Percentiles rank a stretch among this genome's conserved stretches.
Evolutionary conservation across 2,113 vertebrate species (phyloP).

Genomic region (Centropus unirufus): DNA sequence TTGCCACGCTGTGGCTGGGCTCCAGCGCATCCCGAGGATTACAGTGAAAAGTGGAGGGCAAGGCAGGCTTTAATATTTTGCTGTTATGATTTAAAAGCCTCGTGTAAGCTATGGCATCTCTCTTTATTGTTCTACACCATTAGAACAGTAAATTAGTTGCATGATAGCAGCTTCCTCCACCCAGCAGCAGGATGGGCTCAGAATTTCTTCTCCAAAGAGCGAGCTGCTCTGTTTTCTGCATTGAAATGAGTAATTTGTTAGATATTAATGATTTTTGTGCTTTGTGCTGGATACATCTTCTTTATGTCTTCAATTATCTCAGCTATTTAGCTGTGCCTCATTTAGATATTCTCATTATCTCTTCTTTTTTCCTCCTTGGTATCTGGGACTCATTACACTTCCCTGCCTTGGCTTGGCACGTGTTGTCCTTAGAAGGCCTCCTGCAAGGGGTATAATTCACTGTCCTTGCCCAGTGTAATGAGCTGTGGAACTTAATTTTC

Average conservation of each 20-base stretch:
- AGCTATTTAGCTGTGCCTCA: slow-evolving; percentile 20
- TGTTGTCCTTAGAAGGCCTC: neutral
- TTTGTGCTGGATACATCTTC: neutral
- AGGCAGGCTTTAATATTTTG: neutral
- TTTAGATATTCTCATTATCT: neutral
- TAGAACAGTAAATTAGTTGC: neutral
- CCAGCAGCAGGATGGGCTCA: neutral
- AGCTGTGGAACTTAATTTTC: slow-evolving; percentile 34
- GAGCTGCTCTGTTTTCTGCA: neutral
- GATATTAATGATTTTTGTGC: neutral
- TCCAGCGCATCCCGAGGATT: neutral
- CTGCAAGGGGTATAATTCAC: neutral
- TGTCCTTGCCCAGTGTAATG: neutral
- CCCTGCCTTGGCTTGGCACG: neutral
- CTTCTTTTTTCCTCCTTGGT: neutral
- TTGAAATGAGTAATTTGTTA: neutral
- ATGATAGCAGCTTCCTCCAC: neutral
- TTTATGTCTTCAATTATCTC: slow-evolving; percentile 1
- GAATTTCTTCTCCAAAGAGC: neutral
- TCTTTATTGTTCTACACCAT: neutral
- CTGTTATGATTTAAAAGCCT: neutral
- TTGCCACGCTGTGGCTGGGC: neutral
- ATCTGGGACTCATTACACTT: neutral
- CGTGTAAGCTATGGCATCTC: rapidly evolving
- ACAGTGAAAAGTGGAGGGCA: neutral